Base-by-base conservation (phyloP, 2,888 invertebrate species). In the Tinea semifulvella region DNA sequence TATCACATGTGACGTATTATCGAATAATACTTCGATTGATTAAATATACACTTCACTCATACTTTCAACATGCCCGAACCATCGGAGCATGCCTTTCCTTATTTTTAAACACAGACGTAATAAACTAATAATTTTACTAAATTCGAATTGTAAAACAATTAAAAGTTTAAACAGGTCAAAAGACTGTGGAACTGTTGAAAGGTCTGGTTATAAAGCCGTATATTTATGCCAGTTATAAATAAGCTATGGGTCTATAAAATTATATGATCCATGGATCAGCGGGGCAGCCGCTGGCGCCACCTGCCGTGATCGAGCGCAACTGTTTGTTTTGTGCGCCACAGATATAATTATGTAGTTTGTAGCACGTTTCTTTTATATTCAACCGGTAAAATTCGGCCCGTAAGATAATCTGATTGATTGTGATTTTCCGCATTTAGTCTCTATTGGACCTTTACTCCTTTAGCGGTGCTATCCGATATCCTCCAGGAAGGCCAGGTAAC, bases 141-240 rank as follows among this genome's bases (percentile, higher is more conserved):
- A 31, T 31, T 3, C 11, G 11, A 31, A 31, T 31, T 14, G 31
- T 14, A 31, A 3, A 13, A 31, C n/a, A 31, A 31, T 31, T 31
- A 31, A 31, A 31, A 31, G 31, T 31, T 13, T 13, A 31, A 31
- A 31, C 31, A 31, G 2, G 31, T 31, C 13, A 3, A 31, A 6
- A 2, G 31, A 31, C n/a, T n/a, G n/a, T 31, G 13, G 14, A 22
- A 20, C 22, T 22, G 22, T 38, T 14, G 38, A 38, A 38, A 17
- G 38, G 35, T 36, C 22, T 38, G 36, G 45, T 22, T 40, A 40
- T 42, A 60, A 52, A 52, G 46, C 49, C 6, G 40, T 48, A 55
- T 59, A 64, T 66, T 66, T 63, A 68, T 60, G 53, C 52, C 50
- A 52, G 55, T 56, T 61, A 54, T 65, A 66, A 68, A 65, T 57